Conservation (phyloP, 2,888 invertebrate genomes). For the Rotaria sp. region DNA sequence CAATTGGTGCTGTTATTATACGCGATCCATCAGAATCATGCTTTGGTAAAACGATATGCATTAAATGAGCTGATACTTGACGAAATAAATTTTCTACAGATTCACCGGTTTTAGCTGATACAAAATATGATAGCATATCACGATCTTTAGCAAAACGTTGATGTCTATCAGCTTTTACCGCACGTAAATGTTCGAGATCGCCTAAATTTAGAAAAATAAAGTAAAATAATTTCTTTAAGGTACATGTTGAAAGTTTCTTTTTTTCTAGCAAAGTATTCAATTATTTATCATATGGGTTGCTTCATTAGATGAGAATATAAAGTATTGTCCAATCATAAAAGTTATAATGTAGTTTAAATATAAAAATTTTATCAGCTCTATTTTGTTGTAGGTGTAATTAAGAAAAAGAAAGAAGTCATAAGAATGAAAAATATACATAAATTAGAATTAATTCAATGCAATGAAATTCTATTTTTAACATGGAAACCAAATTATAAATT, state of each 20-base stretch:
- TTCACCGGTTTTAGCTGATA: constrained; percentile 60
- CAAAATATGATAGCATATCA: constrained; percentile 56
- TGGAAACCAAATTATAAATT: too few species aligned
- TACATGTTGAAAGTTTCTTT: too few species aligned
- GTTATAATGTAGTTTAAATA: too few species aligned
- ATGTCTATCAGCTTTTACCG: constrained; percentile 58
- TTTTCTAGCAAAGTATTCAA: too few species aligned
- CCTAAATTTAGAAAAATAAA: constrained; percentile 45
- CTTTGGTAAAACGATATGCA: not conserved
- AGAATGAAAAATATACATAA: not conserved
- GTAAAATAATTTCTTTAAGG: too few species aligned
- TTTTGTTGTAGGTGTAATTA: too few species aligned
- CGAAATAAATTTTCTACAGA: constrained; percentile 48
- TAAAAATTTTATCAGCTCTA: too few species aligned
- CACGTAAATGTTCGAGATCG: constrained; percentile 58
- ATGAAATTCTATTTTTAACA: too few species aligned
- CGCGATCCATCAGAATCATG: not conserved
- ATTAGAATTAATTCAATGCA: not conserved
- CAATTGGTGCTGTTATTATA: constrained; percentile 1
- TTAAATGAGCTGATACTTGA: not conserved
- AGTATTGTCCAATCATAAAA: too few species aligned
- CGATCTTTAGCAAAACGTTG: constrained; percentile 56
- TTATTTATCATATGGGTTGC: too few species aligned
- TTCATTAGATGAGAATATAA: too few species aligned
- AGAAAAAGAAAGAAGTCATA: too few species aligned